Percentiles rank a stretch among this genome's conserved stretches.
These are phyloP conservation scores for Cybosia mesomella DNA, from an alignment of 2,888 invertebrate species.

Conservation along the genomic window DNA sequence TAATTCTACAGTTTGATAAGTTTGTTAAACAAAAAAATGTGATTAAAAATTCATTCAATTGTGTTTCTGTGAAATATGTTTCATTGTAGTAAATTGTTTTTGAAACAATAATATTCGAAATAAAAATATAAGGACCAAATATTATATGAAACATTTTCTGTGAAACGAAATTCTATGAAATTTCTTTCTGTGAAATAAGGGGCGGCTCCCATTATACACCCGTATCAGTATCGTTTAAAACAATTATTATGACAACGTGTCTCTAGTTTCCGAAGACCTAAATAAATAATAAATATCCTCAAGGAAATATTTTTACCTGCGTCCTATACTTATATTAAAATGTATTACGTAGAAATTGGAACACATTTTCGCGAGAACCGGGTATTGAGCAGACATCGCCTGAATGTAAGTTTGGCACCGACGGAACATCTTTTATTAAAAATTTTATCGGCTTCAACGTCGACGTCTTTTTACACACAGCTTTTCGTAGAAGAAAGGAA, in stretches of 20 bases:
- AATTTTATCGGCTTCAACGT: background rate
- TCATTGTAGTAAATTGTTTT: too few relatives aligned
- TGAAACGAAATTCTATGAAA: too few relatives aligned
- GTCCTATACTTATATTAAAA: slow-evolving; percentile 5
- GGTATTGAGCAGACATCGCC: slow-evolving; percentile 1
- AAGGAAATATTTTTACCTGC: slow-evolving; percentile 3
- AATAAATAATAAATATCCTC: slow-evolving; percentile 9
- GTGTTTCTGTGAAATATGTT: too few relatives aligned
- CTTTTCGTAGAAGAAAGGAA: background rate
- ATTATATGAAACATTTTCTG: too few relatives aligned
- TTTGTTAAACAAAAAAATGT: too few relatives aligned
- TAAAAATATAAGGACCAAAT: too few relatives aligned
- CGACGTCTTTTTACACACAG: background rate
- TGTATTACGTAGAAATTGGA: slow-evolving; percentile 8
- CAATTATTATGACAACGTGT: background rate
- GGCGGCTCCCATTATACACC: too few relatives aligned
- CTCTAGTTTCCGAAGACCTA: background rate
- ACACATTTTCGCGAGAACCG: slow-evolving; percentile 7
- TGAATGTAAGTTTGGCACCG: slow-evolving; percentile 8
- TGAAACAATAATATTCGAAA: too few relatives aligned
- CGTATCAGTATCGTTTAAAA: too few relatives aligned
- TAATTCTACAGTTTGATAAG: too few relatives aligned
- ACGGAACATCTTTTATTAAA: slow-evolving; percentile 14
- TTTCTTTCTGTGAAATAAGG: too few relatives aligned
- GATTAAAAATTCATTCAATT: too few relatives aligned